Evolutionary conservation across 2,113 vertebrate species (phyloP).

Genomic region (Megaceryle maxima): DNA sequence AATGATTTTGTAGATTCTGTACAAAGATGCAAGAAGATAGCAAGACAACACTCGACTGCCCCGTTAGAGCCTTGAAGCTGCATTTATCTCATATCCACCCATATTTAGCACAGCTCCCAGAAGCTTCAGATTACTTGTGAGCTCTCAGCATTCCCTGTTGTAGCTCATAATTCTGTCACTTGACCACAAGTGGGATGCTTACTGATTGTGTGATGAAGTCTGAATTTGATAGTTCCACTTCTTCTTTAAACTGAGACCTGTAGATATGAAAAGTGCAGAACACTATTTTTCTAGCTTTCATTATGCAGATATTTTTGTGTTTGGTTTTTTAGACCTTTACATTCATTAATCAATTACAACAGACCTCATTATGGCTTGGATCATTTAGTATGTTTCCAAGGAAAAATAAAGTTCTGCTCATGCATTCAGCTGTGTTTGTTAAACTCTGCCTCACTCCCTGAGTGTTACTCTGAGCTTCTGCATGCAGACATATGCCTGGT

Average conservation of each 20-base stretch:
- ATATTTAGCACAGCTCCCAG: background rate
- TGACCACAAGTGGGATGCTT: background rate
- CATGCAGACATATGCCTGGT: background rate
- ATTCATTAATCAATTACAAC: background rate
- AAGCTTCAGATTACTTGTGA: background rate
- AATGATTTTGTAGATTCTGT: background rate
- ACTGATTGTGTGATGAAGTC: background rate
- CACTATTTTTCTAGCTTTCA: background rate
- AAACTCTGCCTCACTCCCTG: background rate
- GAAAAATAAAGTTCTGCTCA: background rate
- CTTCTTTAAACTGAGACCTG: background rate
- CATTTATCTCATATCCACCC: fast-evolving
- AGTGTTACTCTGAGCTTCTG: background rate
- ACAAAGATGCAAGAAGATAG: background rate
- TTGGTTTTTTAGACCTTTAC: background rate
- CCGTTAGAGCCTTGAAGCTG: background rate
- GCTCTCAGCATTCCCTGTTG: background rate
- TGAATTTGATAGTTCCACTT: background rate
- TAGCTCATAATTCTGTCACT: background rate
- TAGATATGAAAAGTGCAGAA: background rate
- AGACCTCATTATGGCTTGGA: background rate
- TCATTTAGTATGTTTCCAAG: background rate
- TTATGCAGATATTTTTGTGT: background rate
- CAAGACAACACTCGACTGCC: background rate
- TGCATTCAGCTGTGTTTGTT: background rate